Percentiles rank a stretch among this genome's conserved stretches.
phyloP scores from a whole-genome alignment of 2,113 vertebrate species.

The Isurus oxyrinchus region DNA sequence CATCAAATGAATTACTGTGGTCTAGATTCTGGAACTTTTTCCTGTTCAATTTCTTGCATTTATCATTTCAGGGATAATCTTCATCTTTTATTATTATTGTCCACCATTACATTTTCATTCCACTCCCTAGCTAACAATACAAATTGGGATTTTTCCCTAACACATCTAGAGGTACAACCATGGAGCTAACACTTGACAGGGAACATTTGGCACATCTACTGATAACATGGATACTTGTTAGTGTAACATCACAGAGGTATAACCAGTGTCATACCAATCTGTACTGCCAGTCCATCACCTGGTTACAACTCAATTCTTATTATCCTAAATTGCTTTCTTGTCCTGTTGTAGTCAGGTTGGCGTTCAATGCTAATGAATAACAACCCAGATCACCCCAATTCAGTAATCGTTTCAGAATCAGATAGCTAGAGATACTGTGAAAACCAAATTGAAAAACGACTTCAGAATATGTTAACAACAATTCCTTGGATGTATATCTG shows the following conservation, averaged over 20 bases:
- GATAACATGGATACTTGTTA: background rate
- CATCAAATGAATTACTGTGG: background rate
- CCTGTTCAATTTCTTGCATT: background rate
- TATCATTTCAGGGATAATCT: background rate
- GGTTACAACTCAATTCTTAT: background rate
- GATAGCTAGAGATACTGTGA: background rate
- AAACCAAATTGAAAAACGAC: background rate
- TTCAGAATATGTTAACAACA: background rate
- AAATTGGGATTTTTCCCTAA: background rate
- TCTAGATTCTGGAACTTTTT: background rate
- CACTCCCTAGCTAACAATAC: background rate
- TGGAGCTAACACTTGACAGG: background rate
- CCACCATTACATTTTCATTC: background rate
- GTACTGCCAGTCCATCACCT: background rate
- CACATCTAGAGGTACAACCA: background rate
- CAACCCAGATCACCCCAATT: background rate
- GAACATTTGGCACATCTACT: background rate
- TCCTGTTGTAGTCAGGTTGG: background rate
- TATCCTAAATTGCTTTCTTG: too few species aligned
- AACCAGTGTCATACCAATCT: background rate
- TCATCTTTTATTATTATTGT: background rate
- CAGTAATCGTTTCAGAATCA: background rate
- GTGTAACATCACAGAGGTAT: background rate
- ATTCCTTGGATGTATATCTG: background rate
- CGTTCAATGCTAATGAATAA: background rate